phyloP scores from a whole-genome alignment of 2,797 vertebrate species.

The Kryptopterus vitreolus region DNA sequence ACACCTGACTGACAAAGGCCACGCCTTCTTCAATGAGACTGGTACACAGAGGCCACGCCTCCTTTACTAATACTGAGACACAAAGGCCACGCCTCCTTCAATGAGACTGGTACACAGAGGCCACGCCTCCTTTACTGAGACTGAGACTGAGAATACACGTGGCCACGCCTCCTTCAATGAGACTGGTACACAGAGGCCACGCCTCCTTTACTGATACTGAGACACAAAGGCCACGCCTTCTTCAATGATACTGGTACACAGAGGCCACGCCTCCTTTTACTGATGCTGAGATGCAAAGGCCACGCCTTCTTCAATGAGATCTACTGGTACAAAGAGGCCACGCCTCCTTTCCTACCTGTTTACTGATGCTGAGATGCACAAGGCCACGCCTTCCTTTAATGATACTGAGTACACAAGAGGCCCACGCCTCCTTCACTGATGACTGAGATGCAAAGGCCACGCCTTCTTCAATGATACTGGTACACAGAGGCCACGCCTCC shows the following conservation, averaged over 20 bases:
- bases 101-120: neutral
- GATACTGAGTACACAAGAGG: too few species aligned
- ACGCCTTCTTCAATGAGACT: neutral
- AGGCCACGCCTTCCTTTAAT: too few species aligned
- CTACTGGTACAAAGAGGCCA: neutral
- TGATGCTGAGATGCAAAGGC: neutral
- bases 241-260: too few species aligned
- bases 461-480: too few species aligned
- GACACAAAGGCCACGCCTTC: neutral
- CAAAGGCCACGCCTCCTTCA: neutral
- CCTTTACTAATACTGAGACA: neutral
- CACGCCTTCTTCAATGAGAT: neutral
- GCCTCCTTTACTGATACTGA: neutral
- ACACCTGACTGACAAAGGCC: neutral
- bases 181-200: neutral
- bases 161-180: neutral
- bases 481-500: too few species aligned
- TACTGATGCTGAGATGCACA: too few species aligned
- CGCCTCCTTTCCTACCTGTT: neutral
- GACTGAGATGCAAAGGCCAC: too few species aligned
- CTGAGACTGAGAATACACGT: neutral
- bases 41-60: neutral
- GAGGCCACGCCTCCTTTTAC: neutral
- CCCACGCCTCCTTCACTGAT: too few species aligned
- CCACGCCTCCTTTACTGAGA: neutral